Percentiles rank a stretch among this genome's conserved stretches.
These are phyloP conservation scores for Ganaspis brasiliensis DNA, from an alignment of 2,888 invertebrate genomes.

Conservation along the genomic window DNA sequence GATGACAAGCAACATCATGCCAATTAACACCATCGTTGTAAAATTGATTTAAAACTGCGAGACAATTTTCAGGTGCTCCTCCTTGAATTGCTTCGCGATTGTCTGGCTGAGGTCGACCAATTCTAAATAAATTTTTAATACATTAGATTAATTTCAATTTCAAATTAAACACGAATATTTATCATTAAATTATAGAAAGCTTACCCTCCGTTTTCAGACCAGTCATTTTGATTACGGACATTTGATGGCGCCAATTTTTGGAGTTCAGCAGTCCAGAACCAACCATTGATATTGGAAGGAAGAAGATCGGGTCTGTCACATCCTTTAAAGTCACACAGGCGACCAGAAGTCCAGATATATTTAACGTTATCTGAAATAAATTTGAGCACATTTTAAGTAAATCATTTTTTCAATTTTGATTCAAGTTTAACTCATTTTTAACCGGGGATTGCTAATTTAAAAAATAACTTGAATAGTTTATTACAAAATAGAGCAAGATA, in stretches of 20 bases:
- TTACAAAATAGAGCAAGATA: no score
- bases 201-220: slow-evolving; percentile 92
- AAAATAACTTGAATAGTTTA: no score
- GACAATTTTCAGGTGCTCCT: slow-evolving; percentile 92
- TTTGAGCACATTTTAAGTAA: background rate
- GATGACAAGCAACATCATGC: slow-evolving; percentile 95
- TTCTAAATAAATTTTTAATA: slow-evolving; percentile 80
- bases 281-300: slow-evolving; percentile 91
- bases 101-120: slow-evolving; percentile 93
- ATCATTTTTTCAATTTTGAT: background rate
- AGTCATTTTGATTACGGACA: slow-evolving; percentile 92
- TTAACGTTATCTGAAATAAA: slow-evolving; percentile 84
- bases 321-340: slow-evolving; percentile 94
- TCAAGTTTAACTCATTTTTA: no score
- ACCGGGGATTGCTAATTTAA: no score
- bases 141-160: no score
- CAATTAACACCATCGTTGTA: slow-evolving; percentile 95
- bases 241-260: slow-evolving; percentile 92
- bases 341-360: slow-evolving; percentile 96
- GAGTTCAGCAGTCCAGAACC: slow-evolving; percentile 95
- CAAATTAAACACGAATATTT: no score
- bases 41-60: slow-evolving; percentile 93
- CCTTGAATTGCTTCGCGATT: slow-evolving; percentile 91
- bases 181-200: slow-evolving; percentile 17
- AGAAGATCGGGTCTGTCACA: slow-evolving; percentile 93